These are phyloP conservation scores for Athetis lepigone DNA, from an alignment of 2,888 invertebrate genomes.

Conservation along the genomic window DNA sequence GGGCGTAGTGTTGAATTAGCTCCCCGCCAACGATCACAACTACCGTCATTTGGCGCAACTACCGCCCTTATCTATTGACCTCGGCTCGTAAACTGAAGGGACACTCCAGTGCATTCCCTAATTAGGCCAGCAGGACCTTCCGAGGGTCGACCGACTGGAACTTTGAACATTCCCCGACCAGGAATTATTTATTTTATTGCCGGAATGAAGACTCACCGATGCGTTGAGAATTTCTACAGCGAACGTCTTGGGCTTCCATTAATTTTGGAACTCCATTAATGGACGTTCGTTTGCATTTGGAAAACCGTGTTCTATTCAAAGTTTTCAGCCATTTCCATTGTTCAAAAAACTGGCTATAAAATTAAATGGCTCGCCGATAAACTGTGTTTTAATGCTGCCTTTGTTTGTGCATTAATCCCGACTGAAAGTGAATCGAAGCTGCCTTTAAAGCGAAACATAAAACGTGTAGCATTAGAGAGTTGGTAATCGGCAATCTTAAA, in stretches of 20 bases:
- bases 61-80: slow-evolving; percentile 59
- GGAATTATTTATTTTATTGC: slow-evolving; percentile 66
- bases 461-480: slow-evolving; percentile 51
- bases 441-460: slow-evolving; percentile 46
- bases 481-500: slow-evolving; percentile 70
- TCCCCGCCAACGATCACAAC: slow-evolving; percentile 45
- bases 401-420: slow-evolving; percentile 46
- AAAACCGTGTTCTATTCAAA: slow-evolving; percentile 19
- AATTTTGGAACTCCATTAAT: slow-evolving; percentile 50
- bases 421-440: slow-evolving; percentile 34
- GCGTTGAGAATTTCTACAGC: slow-evolving; percentile 57
- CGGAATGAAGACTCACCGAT: slow-evolving; percentile 54
- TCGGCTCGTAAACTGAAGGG: slow-evolving; percentile 63
- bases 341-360: slow-evolving; percentile 22
- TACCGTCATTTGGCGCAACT: slow-evolving; percentile 57
- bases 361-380: slow-evolving; percentile 40
- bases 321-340: slow-evolving; percentile 6
- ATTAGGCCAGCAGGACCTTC: slow-evolving; percentile 57
- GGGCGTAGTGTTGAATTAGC: slow-evolving; percentile 37
- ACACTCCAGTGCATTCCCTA: slow-evolving; percentile 64
- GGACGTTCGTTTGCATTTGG: slow-evolving; percentile 20
- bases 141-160: slow-evolving; percentile 53
- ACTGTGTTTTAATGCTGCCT: slow-evolving; percentile 47
- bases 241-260: slow-evolving; percentile 50
- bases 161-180: slow-evolving; percentile 62